phyloP scores from a whole-genome alignment of 2,797 vertebrate species.

The Melanotaenia trifasciata region DNA sequence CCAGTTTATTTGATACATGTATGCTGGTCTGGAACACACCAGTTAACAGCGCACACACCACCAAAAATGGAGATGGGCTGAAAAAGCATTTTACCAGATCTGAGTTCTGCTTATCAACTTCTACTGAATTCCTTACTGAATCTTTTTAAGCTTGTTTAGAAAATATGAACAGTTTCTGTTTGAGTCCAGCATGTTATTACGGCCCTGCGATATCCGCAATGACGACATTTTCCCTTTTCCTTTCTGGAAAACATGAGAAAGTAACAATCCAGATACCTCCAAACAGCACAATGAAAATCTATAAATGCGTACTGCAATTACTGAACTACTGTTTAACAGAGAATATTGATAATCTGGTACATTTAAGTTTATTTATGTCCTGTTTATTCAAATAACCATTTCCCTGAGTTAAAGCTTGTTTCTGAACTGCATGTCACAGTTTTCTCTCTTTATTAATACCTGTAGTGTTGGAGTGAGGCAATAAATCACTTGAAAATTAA shows the following conservation, averaged over 20 bases:
- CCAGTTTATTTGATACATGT: conserved; percentile 51
- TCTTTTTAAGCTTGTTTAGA: conserved; percentile 1
- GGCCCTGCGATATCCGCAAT: not conserved
- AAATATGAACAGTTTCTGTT: not conserved
- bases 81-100: conserved; percentile 2
- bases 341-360: not conserved
- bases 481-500: not conserved
- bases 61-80: not conserved
- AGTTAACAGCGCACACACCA: conserved; percentile 23
- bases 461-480: not conserved
- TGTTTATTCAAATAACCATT: conserved; percentile 7
- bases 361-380: not conserved
- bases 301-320: not conserved
- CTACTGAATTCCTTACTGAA: conserved; percentile 1
- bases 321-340: not conserved
- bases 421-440: not conserved
- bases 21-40: conserved; percentile 55
- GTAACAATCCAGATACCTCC: not conserved
- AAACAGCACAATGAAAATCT: not conserved
- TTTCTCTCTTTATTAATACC: not conserved
- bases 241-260: not conserved
- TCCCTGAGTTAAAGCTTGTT: conserved; percentile 2
- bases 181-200: not conserved
- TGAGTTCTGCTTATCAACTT: not conserved
- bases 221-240: not conserved